Evolutionary conservation across 2,888 invertebrate species (phyloP), one percentile per base, ranked within the genome.

Genomic region (Anodontia alba): DNA sequence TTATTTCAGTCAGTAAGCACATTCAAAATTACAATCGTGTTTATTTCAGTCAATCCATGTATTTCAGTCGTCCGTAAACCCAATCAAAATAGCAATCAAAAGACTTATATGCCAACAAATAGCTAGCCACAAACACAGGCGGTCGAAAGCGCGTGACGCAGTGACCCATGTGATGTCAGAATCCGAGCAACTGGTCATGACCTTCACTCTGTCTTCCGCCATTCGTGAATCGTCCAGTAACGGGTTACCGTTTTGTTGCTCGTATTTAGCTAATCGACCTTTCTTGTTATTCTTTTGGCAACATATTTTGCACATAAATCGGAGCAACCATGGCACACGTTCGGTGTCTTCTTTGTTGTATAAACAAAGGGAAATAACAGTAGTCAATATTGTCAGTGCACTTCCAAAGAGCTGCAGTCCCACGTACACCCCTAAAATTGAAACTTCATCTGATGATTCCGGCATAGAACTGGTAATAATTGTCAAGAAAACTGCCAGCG

Each of bases 401-500:
- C 89, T 87, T 8, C 87, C 83, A 20, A 86, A 42, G 10, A 89
- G 80, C 68, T 87, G 81, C 8, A 87, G 74, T 3, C 87, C 84
- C 5, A 87, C 84, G 49, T 83, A 89, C 12, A 87, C 66, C 8
- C 87, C 83, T 26, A 89, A 76, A n/a, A 76, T 68, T 0, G 88
- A 86, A 54, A 87, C 80, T 54, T 87, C 87, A 31, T 89, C 87
- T 0, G 89, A 87, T 0, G 85, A 74, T 80, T 81, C 81, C 1
- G 89, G 89, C 73, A 89, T 78, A 23, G 80, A 81, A 31, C 87
- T 83, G 29, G 81, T 86, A 12, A 88, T 81, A 12, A 86, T 79
- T 0, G 83, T 86, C 49, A 88, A 73, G 69, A 84, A 88, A 29
- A 88, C 87, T 3, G 88, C 85, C 26, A 88, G 80, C 31, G 88